These are phyloP conservation scores for Neosilurus hyrtlii DNA, from an alignment of 2,797 vertebrate genomes.

Conservation along the genomic window DNA sequence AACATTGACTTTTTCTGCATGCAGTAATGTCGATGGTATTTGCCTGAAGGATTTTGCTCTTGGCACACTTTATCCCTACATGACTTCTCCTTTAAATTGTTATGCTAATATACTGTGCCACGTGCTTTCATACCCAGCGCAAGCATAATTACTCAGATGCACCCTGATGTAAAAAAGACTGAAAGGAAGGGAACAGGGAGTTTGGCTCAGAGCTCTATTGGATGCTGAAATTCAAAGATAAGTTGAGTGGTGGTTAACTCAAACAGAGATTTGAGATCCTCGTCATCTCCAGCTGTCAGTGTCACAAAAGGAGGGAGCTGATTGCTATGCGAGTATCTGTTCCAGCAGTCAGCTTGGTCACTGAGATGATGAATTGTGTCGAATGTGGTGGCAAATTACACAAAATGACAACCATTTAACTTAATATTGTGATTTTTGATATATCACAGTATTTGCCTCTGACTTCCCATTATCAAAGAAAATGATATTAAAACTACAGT, in stretches of 20 bases:
- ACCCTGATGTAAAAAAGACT: slow-evolving; percentile 53
- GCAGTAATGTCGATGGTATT: slow-evolving; percentile 45
- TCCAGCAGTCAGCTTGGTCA: slow-evolving; percentile 11
- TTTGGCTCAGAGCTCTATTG: slow-evolving; percentile 26
- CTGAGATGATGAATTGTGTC: not conserved
- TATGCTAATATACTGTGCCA: slow-evolving; percentile 60
- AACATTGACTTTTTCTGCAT: slow-evolving; percentile 40
- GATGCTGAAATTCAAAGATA: slow-evolving; percentile 35
- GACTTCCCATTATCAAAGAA: not conserved
- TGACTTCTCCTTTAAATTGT: slow-evolving; percentile 60
- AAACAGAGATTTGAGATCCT: slow-evolving; percentile 44
- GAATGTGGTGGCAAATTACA: not conserved
- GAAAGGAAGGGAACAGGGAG: slow-evolving; percentile 18
- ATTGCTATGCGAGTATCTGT: slow-evolving; percentile 15
- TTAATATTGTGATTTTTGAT: not conserved
- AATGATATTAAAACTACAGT: not conserved
- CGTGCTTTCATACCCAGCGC: slow-evolving; percentile 41
- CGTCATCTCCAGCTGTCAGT: slow-evolving; percentile 48
- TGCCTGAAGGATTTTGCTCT: slow-evolving; percentile 45
- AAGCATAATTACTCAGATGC: slow-evolving; percentile 47
- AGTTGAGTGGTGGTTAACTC: slow-evolving; percentile 54
- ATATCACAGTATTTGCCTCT: not conserved
- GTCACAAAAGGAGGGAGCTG: slow-evolving; percentile 40
- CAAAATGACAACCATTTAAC: not conserved
- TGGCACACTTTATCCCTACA: slow-evolving; percentile 40